phyloP scores from a whole-genome alignment of 2,797 vertebrate species.

The Macroramphosus scolopax region DNA sequence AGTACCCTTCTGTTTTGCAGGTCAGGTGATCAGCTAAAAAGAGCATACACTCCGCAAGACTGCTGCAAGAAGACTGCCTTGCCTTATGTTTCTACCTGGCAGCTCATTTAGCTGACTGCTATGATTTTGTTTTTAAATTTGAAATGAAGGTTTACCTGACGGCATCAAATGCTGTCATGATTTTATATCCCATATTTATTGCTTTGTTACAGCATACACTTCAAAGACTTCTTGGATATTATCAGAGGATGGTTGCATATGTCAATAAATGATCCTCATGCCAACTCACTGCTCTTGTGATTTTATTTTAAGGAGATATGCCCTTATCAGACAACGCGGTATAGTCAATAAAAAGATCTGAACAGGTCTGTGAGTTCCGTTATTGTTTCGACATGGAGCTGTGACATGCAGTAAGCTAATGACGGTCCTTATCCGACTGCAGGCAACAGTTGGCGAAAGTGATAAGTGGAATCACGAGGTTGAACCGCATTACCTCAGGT shows the following conservation, averaged over 20 bases:
- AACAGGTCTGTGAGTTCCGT: no score
- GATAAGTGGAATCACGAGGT: conserved; percentile 50
- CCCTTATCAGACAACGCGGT: no score
- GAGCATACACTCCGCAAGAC: conserved; percentile 54
- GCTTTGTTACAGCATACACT: conserved; percentile 64
- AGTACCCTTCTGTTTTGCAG: conserved; percentile 44
- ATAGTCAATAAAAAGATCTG: no score
- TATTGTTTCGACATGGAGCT: background rate
- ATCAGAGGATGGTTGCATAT: conserved; percentile 60
- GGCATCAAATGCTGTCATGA: conserved; percentile 64
- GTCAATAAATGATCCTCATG: conserved; percentile 78
- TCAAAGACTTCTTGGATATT: conserved; percentile 43
- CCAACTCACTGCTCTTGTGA: conserved; percentile 20
- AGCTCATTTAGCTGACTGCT: conserved; percentile 66
- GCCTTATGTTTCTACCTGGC: conserved; percentile 70
- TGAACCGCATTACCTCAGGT: conserved; percentile 8
- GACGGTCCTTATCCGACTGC: conserved; percentile 33
- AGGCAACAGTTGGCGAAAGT: conserved; percentile 38
- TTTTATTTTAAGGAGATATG: conserved; percentile 21
- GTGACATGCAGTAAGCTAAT: background rate
- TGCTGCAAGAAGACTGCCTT: conserved; percentile 63
- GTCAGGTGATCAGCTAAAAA: conserved; percentile 65
- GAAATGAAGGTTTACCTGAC: conserved; percentile 54
- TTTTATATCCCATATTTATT: conserved; percentile 82
- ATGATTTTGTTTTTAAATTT: conserved; percentile 29